phyloP scores from a whole-genome alignment of 2,888 invertebrate species.

The Oscheius sp. region DNA sequence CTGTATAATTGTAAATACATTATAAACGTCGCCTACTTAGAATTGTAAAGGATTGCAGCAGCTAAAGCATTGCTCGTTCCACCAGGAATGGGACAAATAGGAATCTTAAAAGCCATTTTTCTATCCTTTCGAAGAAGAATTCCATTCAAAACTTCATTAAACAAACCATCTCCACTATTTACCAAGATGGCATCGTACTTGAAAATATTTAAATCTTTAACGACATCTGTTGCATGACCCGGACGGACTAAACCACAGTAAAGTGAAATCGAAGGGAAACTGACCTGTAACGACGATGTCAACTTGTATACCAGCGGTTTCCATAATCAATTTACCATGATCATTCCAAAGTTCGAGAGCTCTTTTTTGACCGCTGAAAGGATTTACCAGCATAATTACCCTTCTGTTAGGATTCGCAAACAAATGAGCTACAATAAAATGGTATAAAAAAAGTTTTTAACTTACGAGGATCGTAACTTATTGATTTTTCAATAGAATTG shows the following conservation, averaged over 20 bases:
- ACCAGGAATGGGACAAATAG: constrained; percentile 89
- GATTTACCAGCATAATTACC: constrained; percentile 48
- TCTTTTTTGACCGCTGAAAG: constrained; percentile 47
- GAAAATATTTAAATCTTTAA: constrained; percentile 78
- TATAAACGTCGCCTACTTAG: constrained; percentile 42
- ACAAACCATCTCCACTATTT: constrained; percentile 74
- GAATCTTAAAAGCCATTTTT: constrained; percentile 81
- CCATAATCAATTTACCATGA: constrained; percentile 28
- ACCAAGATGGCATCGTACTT: constrained; percentile 82
- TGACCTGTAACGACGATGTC: constrained; percentile 43
- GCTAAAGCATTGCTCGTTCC: constrained; percentile 93
- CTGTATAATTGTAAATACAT: constrained; percentile 29
- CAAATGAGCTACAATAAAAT: constrained; percentile 30
- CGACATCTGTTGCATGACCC: constrained; percentile 82
- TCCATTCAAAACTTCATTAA: constrained; percentile 79
- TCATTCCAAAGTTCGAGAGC: constrained; percentile 30
- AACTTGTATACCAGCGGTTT: constrained; percentile 35
- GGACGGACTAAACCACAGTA: constrained; percentile 71
- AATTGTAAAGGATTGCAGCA: constrained; percentile 55
- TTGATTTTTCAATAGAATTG: too few relatives aligned
- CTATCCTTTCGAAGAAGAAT: constrained; percentile 87
- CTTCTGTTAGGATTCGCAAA: not conserved
- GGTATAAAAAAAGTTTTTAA: not conserved
- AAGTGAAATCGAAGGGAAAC: not conserved
- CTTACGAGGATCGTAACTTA: constrained; percentile 21